These are phyloP conservation scores for Drosophila bifasciata DNA, from an alignment of 1,140 invertebrate genomes.

Conservation along the genomic window DNA sequence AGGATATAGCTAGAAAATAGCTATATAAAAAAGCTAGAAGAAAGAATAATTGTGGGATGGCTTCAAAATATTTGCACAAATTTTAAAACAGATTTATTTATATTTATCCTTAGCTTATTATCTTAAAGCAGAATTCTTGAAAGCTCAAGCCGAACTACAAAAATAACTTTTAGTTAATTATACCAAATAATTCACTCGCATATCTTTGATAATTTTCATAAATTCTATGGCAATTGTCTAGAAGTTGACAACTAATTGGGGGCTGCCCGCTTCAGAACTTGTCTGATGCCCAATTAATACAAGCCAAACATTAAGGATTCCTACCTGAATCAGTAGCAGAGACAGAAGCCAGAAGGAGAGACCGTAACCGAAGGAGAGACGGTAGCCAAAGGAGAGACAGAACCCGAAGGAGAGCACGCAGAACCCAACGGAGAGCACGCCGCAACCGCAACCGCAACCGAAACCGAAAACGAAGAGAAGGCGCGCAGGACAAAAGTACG, in stretches of 20 bases:
- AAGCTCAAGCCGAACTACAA: constrained; percentile 21
- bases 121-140: constrained; percentile 5
- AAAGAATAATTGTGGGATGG: too few relatives aligned
- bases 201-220: constrained; percentile 73
- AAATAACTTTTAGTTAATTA: constrained; percentile 58
- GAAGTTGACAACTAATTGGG: constrained; percentile 70
- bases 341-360: not conserved
- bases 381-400: too few relatives aligned
- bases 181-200: constrained; percentile 51
- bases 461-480: constrained; percentile 7
- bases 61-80: too few relatives aligned
- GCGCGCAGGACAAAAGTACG: constrained; percentile 40
- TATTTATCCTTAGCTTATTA: not conserved
- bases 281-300: constrained; percentile 53
- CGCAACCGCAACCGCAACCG: not conserved
- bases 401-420: not conserved
- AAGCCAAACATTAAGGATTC: constrained; percentile 55
- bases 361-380: not conserved
- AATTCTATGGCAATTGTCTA: constrained; percentile 64
- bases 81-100: too few relatives aligned
- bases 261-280: not conserved
- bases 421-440: not conserved
- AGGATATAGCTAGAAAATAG: not conserved
- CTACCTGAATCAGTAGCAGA: constrained; percentile 26
- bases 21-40: too few relatives aligned